Base-by-base conservation (phyloP, 2,888 invertebrate species). In the Xylocampa areola region DNA sequence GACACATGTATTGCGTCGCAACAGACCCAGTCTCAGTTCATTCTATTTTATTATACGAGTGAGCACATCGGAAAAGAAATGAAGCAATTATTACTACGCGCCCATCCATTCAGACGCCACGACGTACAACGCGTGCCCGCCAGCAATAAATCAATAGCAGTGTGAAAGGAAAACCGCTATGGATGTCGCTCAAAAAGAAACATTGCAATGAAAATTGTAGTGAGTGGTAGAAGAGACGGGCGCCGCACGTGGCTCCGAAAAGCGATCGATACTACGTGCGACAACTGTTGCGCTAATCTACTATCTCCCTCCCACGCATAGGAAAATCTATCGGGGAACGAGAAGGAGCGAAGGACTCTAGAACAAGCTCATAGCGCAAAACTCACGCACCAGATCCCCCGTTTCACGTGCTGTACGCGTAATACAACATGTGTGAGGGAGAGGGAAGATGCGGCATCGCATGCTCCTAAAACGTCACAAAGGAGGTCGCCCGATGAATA, bases 401-500 rank as follows among this genome's bases (percentile, higher is more conserved):
- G 66, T 87, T 82, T 79, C 86, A 54, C 52, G 80, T 73, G 43
- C 44, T 62, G 69, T 5, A 44, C 35, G 51, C 10, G 40, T 36
- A 16, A 51, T 10, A 5, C 10, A 4, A 33, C 29, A 49, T n/a
- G 85, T 63, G 47, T 4, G 78, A 88, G 45, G 21, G 77, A 71
- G 88, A 87, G 45, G 74, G 77, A 60, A 82, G 90, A 93, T 93
- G 92, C 92, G 92, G 92, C 89, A 91, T 84, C 85, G 87, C 86
- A 87, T 87, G 87, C 82, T 87, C 87, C 86, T 86, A 85, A 88
- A 88, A 88, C 91, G 91, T 90, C 89, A 89, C 86, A 87, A 91
- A 90, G 86, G 91, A 91, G 92, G 92, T 91, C 92, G 91, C 81
- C 80, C 81, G 88, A 90, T 91, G 92, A 93, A 92, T 91, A 92